Percentiles rank a stretch among this genome's conserved stretches.
phyloP scores from a whole-genome alignment of 2,888 invertebrate species.

The Strigamia maritima region DNA sequence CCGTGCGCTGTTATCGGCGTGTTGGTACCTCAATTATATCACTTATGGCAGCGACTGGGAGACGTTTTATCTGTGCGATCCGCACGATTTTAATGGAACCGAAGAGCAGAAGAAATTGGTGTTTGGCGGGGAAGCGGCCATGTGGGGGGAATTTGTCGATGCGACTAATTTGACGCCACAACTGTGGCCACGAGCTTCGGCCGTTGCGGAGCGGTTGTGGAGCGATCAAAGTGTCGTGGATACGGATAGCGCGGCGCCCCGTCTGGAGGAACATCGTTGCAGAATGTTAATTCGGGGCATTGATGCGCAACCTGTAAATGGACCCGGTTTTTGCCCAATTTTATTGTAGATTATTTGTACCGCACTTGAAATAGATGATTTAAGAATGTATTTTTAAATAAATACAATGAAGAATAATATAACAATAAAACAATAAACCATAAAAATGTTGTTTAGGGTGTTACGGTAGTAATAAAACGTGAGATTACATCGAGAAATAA shows the following conservation, averaged over 20 bases:
- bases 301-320: slow-evolving; percentile 65
- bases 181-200: slow-evolving; percentile 82
- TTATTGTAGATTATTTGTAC: background rate
- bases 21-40: slow-evolving; percentile 84
- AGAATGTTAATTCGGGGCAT: slow-evolving; percentile 68
- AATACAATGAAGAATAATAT: too few relatives aligned
- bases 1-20: slow-evolving; percentile 69
- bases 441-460: too few relatives aligned
- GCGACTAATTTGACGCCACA: slow-evolving; percentile 59
- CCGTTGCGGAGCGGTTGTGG: slow-evolving; percentile 84
- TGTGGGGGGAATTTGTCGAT: slow-evolving; percentile 89
- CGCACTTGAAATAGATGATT: too few relatives aligned
- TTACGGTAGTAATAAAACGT: too few relatives aligned
- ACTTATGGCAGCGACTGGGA: slow-evolving; percentile 66
- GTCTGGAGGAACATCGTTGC: slow-evolving; percentile 60
- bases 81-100: slow-evolving; percentile 49
- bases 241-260: slow-evolving; percentile 55
- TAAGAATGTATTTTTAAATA: background rate
- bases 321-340: slow-evolving; percentile 61
- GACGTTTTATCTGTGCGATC: slow-evolving; percentile 58
- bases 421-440: too few relatives aligned
- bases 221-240: slow-evolving; percentile 55
- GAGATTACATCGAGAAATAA: too few relatives aligned
- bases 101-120: slow-evolving; percentile 62
- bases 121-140: slow-evolving; percentile 85